These are phyloP conservation scores for Chorisops tibialis DNA, from an alignment of 2,888 invertebrate genomes.

Conservation along the genomic window DNA sequence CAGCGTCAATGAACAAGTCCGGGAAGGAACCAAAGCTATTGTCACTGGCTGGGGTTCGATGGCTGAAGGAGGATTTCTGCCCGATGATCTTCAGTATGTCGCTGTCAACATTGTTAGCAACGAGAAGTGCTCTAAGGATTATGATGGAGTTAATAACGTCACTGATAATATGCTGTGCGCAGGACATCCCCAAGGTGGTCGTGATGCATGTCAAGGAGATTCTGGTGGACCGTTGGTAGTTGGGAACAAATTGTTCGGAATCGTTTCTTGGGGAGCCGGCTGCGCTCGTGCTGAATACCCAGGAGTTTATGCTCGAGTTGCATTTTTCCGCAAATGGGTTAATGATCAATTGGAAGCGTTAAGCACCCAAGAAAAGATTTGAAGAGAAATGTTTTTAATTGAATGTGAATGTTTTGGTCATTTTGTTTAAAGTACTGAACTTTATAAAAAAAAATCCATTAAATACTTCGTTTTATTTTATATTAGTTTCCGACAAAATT, in stretches of 20 bases:
- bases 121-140: conserved; percentile 28
- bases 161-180: not conserved
- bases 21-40: not conserved
- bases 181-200: not conserved
- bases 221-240: conserved; percentile 3
- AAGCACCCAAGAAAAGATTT: not conserved
- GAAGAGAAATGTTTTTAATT: not conserved
- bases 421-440: not conserved
- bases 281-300: not conserved
- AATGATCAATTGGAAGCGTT: not conserved
- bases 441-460: too few relatives aligned
- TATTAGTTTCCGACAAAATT: too few relatives aligned
- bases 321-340: not conserved
- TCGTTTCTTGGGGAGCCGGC: conserved; percentile 1
- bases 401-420: not conserved
- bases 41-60: conserved; percentile 28
- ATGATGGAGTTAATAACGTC: not conserved
- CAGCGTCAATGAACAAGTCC: conserved; percentile 35
- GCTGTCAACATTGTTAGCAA: conserved; percentile 52
- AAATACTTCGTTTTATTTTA: too few relatives aligned
- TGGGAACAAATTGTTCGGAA: not conserved
- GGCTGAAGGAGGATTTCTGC: conserved; percentile 38
- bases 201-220: conserved; percentile 1
- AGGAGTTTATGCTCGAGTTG: conserved; percentile 7
- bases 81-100: conserved; percentile 48